Conservation (phyloP, 2,888 invertebrate genomes). For the Biston betularia region DNA sequence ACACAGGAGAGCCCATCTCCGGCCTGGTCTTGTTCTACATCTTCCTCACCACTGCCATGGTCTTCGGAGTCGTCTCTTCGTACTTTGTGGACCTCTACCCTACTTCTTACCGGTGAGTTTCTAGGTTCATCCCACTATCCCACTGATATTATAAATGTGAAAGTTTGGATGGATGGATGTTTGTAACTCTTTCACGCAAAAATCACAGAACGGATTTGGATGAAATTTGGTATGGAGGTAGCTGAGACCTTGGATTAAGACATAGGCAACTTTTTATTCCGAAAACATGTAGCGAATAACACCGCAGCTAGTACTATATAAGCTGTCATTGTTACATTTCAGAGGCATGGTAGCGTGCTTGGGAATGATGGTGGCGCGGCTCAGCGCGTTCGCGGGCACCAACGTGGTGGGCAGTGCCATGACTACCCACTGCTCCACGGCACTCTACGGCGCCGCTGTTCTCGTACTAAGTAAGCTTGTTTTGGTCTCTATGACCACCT, state of each 20-base stretch:
- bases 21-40: conserved; percentile 74
- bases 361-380: conserved; percentile 78
- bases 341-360: conserved; percentile 79
- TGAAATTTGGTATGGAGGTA: no score
- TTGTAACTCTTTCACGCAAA: no score
- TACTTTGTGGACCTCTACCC: conserved; percentile 78
- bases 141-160: no score
- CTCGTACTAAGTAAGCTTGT: conserved; percentile 66
- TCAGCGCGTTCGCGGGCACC: conserved; percentile 76
- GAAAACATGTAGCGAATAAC: no score
- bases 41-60: conserved; percentile 76
- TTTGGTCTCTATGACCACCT: background rate
- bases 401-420: conserved; percentile 69
- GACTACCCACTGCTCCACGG: conserved; percentile 61
- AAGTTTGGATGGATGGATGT: no score
- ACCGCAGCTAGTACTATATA: background rate
- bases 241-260: no score
- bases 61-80: conserved; percentile 74
- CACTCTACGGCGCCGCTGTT: conserved; percentile 67
- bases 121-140: no score
- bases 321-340: conserved; percentile 7
- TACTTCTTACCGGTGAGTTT: conserved; percentile 73
- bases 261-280: no score
- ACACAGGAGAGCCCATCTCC: conserved; percentile 71
- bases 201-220: no score